Evolutionary conservation across 2,888 invertebrate species (phyloP).

Genomic region (Abscondita cerata): DNA sequence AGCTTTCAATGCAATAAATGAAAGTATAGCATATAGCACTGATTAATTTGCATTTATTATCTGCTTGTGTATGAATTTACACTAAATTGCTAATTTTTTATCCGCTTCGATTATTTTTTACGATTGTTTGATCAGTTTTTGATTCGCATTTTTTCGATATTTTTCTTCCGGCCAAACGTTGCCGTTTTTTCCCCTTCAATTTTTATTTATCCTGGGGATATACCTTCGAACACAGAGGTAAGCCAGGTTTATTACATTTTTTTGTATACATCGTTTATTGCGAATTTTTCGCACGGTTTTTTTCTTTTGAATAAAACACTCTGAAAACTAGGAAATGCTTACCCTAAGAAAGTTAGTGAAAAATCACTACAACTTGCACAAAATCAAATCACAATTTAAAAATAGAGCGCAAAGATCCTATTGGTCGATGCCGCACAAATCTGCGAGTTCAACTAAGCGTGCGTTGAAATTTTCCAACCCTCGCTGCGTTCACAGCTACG

Average conservation of each 20-base stretch:
- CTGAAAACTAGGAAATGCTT: too few species aligned
- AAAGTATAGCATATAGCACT: constrained; percentile 18
- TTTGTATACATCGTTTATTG: constrained; percentile 19
- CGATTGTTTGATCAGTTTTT: not conserved
- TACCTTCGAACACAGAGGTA: not conserved
- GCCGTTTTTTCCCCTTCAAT: not conserved
- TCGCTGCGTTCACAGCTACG: constrained; percentile 43
- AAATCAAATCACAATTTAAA: constrained; percentile 22
- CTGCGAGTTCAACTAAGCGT: constrained; percentile 32
- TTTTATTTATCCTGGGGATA: too few species aligned
- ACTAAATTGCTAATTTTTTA: too few species aligned
- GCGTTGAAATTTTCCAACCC: constrained; percentile 30
- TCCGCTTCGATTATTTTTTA: too few species aligned
- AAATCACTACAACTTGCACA: constrained; percentile 6
- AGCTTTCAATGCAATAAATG: constrained; percentile 27
- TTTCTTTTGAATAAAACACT: too few species aligned
- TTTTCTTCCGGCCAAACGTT: not conserved
- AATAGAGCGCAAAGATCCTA: constrained; percentile 20
- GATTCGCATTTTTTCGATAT: not conserved
- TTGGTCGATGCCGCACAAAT: constrained; percentile 21
- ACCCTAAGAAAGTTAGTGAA: too few species aligned
- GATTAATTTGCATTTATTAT: too few species aligned
- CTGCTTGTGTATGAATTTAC: too few species aligned
- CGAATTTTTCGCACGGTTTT: constrained; percentile 20
- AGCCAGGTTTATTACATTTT: constrained; percentile 28